Conservation (phyloP, 1,140 invertebrate species). For the Drosophila lacteicornis region DNA sequence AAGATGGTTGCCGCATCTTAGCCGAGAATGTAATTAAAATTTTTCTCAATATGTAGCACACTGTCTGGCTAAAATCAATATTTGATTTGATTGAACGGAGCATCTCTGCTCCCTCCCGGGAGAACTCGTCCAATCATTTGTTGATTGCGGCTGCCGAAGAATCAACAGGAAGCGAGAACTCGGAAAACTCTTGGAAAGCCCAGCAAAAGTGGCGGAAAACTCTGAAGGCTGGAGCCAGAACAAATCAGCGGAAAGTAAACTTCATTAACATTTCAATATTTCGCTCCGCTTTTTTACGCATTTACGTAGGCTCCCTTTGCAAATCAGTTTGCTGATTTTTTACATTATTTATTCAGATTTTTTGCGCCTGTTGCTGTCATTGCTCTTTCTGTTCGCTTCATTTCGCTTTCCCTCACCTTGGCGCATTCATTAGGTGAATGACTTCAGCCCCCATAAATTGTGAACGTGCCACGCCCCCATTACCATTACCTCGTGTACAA, state of each 20-base stretch:
- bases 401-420: conserved; percentile 44
- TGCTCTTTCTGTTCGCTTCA: conserved; percentile 44
- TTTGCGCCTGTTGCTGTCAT: conserved; percentile 73
- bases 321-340: conserved; percentile 66
- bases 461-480: conserved; percentile 53
- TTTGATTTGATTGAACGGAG: conserved; percentile 30
- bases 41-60: conserved; percentile 17
- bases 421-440: conserved; percentile 79
- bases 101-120: neutral
- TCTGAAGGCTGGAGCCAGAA: conserved; percentile 46
- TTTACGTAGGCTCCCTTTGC: conserved; percentile 13
- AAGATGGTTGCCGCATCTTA: conserved; percentile 3
- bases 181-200: conserved; percentile 20
- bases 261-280: conserved; percentile 83
- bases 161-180: conserved; percentile 37
- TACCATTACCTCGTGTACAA: conserved; percentile 4
- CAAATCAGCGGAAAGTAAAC: conserved; percentile 80
- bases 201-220: conserved; percentile 16
- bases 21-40: conserved; percentile 37
- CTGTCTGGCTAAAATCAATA: conserved; percentile 35
- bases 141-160: conserved; percentile 60
- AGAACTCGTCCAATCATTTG: conserved; percentile 45
- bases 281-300: conserved; percentile 8
- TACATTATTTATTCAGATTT: conserved; percentile 79
- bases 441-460: conserved; percentile 59